Conservation (phyloP, 2,113 vertebrate genomes). For the Cricetomys ansorgei region DNA sequence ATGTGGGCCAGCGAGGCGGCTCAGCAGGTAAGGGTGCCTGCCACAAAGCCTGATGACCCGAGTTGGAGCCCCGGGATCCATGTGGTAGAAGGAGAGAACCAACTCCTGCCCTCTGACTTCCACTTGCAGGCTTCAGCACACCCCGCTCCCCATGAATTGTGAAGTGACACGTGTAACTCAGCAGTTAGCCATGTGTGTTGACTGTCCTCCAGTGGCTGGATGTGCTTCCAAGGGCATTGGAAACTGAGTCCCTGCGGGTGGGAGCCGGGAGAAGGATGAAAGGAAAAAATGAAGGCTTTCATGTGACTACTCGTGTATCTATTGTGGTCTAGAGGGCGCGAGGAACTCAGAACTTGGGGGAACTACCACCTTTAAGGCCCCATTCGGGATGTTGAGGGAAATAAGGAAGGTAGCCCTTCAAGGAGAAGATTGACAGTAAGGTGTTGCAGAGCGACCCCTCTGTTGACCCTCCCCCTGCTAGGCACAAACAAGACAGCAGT, state of each 20-base stretch:
- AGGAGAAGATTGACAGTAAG: rapidly evolving
- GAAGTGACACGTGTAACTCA: background rate
- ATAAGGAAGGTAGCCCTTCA: background rate
- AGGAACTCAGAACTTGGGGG: background rate
- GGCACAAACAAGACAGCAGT: background rate
- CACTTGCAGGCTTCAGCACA: background rate
- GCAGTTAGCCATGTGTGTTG: background rate
- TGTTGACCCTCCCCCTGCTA: rapidly evolving
- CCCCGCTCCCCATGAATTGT: background rate
- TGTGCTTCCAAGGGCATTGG: background rate
- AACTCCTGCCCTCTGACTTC: background rate
- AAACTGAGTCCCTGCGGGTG: background rate
- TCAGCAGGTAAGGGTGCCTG: background rate
- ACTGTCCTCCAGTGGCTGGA: background rate
- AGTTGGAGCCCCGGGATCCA: background rate
- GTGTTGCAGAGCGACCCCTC: background rate
- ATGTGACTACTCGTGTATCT: rapidly evolving
- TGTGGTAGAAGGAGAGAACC: background rate
- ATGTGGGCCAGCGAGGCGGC: background rate
- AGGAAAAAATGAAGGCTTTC: background rate
- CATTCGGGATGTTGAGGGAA: background rate
- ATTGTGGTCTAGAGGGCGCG: background rate
- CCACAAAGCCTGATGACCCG: background rate
- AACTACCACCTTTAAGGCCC: background rate
- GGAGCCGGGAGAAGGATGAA: background rate